Conservation (phyloP, 2,797 vertebrate genomes). For the Pangasius macronema region DNA sequence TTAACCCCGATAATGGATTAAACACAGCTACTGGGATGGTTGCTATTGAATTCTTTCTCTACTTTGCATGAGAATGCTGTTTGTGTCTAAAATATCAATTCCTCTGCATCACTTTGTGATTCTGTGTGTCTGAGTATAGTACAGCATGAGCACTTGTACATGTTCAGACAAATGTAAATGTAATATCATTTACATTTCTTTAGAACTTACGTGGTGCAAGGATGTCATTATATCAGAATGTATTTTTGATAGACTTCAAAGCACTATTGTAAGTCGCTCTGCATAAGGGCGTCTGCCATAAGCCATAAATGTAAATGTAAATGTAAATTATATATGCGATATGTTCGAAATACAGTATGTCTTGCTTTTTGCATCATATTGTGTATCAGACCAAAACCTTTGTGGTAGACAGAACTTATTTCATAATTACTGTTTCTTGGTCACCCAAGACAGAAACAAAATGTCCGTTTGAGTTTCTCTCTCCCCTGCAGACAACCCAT, state of each 20-base stretch:
- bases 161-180: not conserved
- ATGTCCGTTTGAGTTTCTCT: not conserved
- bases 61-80: constrained; percentile 3
- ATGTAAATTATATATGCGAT: not conserved
- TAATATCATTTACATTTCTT: not conserved
- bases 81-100: constrained; percentile 11
- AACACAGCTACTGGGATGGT: not conserved
- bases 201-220: not conserved
- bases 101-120: not conserved
- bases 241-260: too few relatives aligned
- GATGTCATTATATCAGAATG: not conserved
- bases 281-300: too few relatives aligned
- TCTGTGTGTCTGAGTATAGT: not conserved
- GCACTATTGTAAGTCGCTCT: too few relatives aligned
- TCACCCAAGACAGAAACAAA: not conserved
- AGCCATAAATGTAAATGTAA: too few relatives aligned
- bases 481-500: not conserved
- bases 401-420: not conserved
- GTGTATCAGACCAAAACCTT: not conserved
- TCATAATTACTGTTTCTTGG: not conserved
- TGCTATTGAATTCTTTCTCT: not conserved
- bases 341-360: not conserved
- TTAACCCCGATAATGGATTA: constrained; percentile 12
- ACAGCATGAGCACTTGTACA: not conserved
- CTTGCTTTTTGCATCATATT: not conserved